Percentiles rank a stretch among this genome's conserved stretches.
phyloP scores from a whole-genome alignment of 1,140 invertebrate genomes.

The Lutraria rhynchaena region DNA sequence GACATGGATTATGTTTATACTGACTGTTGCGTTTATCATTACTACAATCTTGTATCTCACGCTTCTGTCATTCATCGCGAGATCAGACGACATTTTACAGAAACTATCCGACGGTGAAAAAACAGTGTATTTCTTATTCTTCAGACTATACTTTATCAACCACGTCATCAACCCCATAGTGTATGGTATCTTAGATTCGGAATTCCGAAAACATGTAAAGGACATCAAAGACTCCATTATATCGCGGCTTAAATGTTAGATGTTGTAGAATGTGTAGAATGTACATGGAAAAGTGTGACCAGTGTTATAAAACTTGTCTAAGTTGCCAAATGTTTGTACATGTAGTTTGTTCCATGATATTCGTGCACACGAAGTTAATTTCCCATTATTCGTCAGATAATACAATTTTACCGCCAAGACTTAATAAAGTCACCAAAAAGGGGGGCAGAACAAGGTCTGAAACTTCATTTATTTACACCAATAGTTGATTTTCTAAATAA shows the following conservation, averaged over 20 bases:
- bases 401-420: no score
- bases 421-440: no score
- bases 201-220: slow-evolving; percentile 20
- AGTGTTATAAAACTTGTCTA: neutral
- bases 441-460: no score
- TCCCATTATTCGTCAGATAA: neutral
- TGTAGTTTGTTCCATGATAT: neutral
- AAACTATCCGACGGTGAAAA: slow-evolving; percentile 11
- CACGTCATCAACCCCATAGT: slow-evolving; percentile 48
- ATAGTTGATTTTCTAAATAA: no score
- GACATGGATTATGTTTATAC: slow-evolving; percentile 38
- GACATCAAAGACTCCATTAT: neutral
- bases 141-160: slow-evolving; percentile 46
- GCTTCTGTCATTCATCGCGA: slow-evolving; percentile 11
- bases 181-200: slow-evolving; percentile 28
- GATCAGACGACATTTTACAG: slow-evolving; percentile 8
- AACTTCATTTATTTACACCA: no score
- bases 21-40: slow-evolving; percentile 25
- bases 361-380: neutral
- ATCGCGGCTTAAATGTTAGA: neutral
- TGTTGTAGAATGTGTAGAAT: neutral
- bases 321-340: neutral
- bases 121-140: slow-evolving; percentile 42
- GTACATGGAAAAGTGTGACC: neutral
- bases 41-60: slow-evolving; percentile 36